A percentile compares a stretch with the other conserved stretches of the same genome.
phyloP scores from a whole-genome alignment of 37 sponge, comb jelly and placozoan species.

The Dysidea cf. avara region DNA sequence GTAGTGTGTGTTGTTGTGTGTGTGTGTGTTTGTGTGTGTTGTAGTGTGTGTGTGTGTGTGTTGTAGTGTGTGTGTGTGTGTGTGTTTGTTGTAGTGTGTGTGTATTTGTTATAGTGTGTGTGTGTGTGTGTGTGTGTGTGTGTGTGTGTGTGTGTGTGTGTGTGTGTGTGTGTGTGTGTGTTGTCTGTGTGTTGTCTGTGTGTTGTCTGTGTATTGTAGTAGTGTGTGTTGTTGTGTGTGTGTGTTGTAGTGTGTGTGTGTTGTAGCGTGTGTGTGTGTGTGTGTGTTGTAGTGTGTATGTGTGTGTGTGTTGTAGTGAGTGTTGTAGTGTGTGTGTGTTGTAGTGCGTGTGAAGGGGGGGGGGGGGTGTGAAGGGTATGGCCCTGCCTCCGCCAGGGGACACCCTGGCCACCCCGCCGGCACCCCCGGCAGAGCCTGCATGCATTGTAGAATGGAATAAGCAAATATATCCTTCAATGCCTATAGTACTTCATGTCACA shows the following conservation, averaged over 20 bases:
- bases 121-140: slow-evolving; percentile 29
- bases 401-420: neutral
- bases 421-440: neutral
- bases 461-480: neutral
- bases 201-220: neutral
- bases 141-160: neutral
- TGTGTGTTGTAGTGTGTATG: too few species aligned
- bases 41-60: neutral
- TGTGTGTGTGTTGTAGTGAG: slow-evolving; percentile 50
- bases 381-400: neutral
- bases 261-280: slow-evolving; percentile 39
- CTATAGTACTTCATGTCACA: too few species aligned
- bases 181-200: neutral
- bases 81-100: slow-evolving; percentile 14
- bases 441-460: neutral
- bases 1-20: neutral
- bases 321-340: too few species aligned
- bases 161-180: neutral
- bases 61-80: neutral
- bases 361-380: neutral
- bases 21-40: neutral
- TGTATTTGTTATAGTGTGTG: slow-evolving; percentile 23
- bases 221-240: slow-evolving; percentile 9
- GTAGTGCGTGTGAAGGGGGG: slow-evolving; percentile 12
- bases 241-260: neutral